Conservation (phyloP, 1,140 invertebrate genomes). For the Gonatopus flavifemur region DNA sequence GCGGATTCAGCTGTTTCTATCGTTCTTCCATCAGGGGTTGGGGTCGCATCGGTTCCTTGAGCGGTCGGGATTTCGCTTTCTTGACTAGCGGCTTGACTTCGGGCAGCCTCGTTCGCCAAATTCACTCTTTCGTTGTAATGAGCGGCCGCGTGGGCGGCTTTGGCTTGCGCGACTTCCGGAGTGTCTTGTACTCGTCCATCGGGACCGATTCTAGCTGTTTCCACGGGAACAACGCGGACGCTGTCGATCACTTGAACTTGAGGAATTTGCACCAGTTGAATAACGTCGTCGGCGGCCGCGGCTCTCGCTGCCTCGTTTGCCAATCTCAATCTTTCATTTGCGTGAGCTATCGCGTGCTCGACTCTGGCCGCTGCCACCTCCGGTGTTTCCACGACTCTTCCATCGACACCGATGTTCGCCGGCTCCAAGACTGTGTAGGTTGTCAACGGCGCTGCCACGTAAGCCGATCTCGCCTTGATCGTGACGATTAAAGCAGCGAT, state of each 20-base stretch:
- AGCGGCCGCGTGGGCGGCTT: slow-evolving; percentile 60
- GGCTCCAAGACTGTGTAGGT: slow-evolving; percentile 1
- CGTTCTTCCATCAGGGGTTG: not conserved
- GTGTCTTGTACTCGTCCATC: slow-evolving; percentile 43
- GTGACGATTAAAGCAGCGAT: too few relatives aligned
- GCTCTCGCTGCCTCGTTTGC: slow-evolving; percentile 26
- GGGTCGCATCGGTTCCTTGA: too few relatives aligned
- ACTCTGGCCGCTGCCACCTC: slow-evolving; percentile 60
- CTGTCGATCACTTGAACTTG: too few relatives aligned
- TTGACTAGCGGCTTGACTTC: too few relatives aligned
- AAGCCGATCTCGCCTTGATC: slow-evolving; percentile 24
- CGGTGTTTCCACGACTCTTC: slow-evolving; percentile 39
- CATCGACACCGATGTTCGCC: slow-evolving; percentile 31
- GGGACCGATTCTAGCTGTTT: slow-evolving; percentile 15
- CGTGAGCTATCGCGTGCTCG: slow-evolving; percentile 60
- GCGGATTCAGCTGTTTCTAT: not conserved
- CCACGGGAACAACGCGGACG: slow-evolving; percentile 2
- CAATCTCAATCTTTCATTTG: slow-evolving; percentile 53
- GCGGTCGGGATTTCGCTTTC: too few relatives aligned
- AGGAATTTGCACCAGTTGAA: too few relatives aligned
- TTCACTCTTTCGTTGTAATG: slow-evolving; percentile 58
- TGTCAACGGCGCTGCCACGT: slow-evolving; percentile 41
- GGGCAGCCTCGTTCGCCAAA: slow-evolving; percentile 35
- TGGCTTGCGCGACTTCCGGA: slow-evolving; percentile 57
- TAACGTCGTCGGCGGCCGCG: slow-evolving; percentile 10